phyloP scores from a whole-genome alignment of 1,140 invertebrate species.

The Euschistus heros region DNA sequence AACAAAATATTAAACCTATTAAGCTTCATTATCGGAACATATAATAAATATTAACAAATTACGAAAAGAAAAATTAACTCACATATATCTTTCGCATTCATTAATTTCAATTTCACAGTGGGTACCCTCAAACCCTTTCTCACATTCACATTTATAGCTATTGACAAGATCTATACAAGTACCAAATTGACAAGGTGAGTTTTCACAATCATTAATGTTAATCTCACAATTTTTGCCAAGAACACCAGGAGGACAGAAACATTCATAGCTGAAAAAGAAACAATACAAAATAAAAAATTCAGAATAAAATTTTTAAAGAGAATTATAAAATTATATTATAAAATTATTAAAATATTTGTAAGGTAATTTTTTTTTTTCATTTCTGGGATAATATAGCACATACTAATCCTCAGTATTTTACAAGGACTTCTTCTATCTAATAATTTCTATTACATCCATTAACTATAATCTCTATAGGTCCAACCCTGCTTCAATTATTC shows the following conservation, averaged over 20 bases:
- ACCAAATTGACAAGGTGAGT: conserved; percentile 61
- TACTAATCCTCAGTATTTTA: no score
- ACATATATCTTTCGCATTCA: conserved; percentile 58
- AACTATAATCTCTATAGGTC: no score
- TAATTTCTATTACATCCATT: no score
- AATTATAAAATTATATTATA: background rate
- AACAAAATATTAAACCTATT: no score
- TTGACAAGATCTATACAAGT: conserved; percentile 63
- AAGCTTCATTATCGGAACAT: no score
- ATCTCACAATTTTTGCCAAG: conserved; percentile 72
- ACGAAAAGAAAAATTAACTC: conserved; percentile 28
- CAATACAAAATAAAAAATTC: background rate
- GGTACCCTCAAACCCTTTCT: conserved; percentile 70
- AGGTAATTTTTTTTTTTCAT: no score
- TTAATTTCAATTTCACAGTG: conserved; percentile 75
- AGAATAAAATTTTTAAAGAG: no score
- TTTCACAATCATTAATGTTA: conserved; percentile 81
- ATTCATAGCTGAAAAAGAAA: conserved; percentile 56
- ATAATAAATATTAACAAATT: no score
- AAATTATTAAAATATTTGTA: background rate
- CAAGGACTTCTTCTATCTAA: no score
- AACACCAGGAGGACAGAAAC: conserved; percentile 68
- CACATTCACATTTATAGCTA: conserved; percentile 62
- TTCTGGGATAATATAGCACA: no score
- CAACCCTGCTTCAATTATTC: no score